These are phyloP conservation scores for Meteorus cinctellus DNA, from an alignment of 2,888 invertebrate genomes.

Conservation along the genomic window DNA sequence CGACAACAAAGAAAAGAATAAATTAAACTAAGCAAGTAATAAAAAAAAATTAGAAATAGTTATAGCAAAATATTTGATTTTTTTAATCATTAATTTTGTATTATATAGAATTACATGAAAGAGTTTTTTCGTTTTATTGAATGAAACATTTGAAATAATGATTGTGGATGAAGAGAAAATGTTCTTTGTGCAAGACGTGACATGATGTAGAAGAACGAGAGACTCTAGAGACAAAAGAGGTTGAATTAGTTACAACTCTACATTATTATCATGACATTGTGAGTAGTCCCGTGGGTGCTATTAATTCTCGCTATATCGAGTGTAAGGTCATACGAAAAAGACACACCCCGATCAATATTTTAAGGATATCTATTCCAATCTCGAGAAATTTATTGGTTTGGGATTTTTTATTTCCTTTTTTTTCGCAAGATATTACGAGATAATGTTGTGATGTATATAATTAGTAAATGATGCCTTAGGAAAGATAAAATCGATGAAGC, in stretches of 20 bases:
- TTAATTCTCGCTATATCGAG: not conserved
- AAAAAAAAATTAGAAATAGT: too few relatives aligned
- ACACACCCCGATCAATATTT: slow-evolving; percentile 1
- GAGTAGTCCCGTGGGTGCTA: not conserved
- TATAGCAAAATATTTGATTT: too few relatives aligned
- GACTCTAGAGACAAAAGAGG: not conserved
- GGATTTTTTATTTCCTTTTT: not conserved
- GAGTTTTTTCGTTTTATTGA: not conserved
- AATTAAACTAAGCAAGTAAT: too few relatives aligned
- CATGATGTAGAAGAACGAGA: not conserved
- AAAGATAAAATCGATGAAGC: not conserved
- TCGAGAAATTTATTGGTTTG: not conserved
- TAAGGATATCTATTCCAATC: not conserved
- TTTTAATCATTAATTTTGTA: too few relatives aligned
- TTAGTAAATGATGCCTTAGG: not conserved
- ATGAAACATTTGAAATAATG: too few relatives aligned
- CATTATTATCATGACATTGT: not conserved
- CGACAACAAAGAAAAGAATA: not conserved
- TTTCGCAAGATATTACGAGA: not conserved
- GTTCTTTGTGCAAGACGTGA: not conserved
- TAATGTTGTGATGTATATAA: not conserved
- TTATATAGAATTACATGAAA: too few relatives aligned
- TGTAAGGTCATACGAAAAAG: slow-evolving; percentile 1
- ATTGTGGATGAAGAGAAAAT: not conserved
- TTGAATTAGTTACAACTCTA: slow-evolving; percentile 11